A percentile compares a stretch with the other conserved stretches of the same genome.
Evolutionary conservation across 2,888 invertebrate species (phyloP).

Genomic region (Hydriomena furcata): DNA sequence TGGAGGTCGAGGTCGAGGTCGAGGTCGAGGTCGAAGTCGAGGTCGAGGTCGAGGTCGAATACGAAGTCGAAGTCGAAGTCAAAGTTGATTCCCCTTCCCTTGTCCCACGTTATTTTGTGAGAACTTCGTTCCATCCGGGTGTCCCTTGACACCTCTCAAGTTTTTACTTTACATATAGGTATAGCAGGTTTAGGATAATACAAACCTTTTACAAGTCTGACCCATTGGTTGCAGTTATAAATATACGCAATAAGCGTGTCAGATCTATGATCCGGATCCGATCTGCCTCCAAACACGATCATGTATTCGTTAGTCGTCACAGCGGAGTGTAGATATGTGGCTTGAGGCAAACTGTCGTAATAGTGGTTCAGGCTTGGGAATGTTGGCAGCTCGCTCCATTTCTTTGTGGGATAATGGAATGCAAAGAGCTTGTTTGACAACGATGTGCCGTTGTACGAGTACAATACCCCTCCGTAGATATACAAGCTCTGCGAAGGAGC

Average conservation of each 20-base stretch:
- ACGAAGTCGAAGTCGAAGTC: too few relatives aligned
- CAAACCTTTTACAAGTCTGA: conserved; percentile 85
- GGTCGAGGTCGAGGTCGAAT: too few relatives aligned
- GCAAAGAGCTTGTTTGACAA: conserved; percentile 91
- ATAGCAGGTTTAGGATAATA: conserved; percentile 21
- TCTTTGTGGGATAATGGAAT: conserved; percentile 88
- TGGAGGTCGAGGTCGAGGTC: too few relatives aligned
- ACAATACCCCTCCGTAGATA: conserved; percentile 94
- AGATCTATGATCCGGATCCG: conserved; percentile 86
- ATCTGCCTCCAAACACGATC: conserved; percentile 94
- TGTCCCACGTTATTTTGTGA: too few relatives aligned
- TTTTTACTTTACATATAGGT: too few relatives aligned
- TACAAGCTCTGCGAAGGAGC: conserved; percentile 91
- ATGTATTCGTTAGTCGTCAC: conserved; percentile 95
- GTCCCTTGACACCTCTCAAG: too few relatives aligned
- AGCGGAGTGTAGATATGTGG: conserved; percentile 94
- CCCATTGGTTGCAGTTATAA: conserved; percentile 95
- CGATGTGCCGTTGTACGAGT: conserved; percentile 87
- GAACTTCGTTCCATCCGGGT: too few relatives aligned
- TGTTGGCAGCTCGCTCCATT: conserved; percentile 91
- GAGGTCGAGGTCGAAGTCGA: too few relatives aligned
- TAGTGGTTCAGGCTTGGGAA: conserved; percentile 86
- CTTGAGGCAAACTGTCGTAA: conserved; percentile 85
- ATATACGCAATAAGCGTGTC: conserved; percentile 93
- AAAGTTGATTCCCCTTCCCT: too few relatives aligned